Conservation (phyloP, 2,113 vertebrate species). For the Chloropsis hardwickii region DNA sequence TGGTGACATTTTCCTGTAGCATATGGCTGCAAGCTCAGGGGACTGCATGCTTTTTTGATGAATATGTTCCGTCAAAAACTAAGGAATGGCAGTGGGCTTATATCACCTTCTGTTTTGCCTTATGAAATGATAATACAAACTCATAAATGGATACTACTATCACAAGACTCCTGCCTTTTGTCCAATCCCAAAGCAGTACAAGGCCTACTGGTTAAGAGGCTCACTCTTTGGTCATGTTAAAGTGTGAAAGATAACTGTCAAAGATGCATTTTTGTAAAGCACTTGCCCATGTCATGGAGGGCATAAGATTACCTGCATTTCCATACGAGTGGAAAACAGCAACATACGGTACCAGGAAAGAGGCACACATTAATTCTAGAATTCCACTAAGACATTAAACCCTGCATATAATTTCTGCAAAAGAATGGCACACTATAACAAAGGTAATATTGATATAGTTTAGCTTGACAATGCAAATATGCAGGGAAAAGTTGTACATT, state of each 20-base stretch:
- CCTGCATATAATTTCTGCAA: neutral
- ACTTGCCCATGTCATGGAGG: neutral
- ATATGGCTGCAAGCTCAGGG: conserved; percentile 95
- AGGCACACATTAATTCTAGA: neutral
- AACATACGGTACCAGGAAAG: conserved; percentile 27
- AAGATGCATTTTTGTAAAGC: conserved; percentile 48
- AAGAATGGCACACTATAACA: neutral
- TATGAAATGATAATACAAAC: conserved; percentile 93
- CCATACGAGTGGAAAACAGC: conserved; percentile 42
- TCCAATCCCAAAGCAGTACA: conserved; percentile 55
- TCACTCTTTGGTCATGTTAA: conserved; percentile 57
- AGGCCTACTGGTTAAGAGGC: conserved; percentile 43
- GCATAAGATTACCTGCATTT: conserved; percentile 26
- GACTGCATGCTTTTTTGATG: conserved; percentile 94
- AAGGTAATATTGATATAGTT: neutral
- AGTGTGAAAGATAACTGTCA: conserved; percentile 46
- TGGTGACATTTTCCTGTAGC: conserved; percentile 96
- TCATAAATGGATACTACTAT: conserved; percentile 73
- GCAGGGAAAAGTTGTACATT: neutral
- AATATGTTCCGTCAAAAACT: conserved; percentile 89
- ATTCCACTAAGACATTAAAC: neutral
- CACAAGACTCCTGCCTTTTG: conserved; percentile 67
- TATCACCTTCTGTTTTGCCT: conserved; percentile 90
- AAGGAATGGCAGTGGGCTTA: conserved; percentile 85
- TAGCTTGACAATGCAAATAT: neutral